Base-by-base conservation (phyloP, 2,797 vertebrate genomes). In the Nannoperca australis region DNA sequence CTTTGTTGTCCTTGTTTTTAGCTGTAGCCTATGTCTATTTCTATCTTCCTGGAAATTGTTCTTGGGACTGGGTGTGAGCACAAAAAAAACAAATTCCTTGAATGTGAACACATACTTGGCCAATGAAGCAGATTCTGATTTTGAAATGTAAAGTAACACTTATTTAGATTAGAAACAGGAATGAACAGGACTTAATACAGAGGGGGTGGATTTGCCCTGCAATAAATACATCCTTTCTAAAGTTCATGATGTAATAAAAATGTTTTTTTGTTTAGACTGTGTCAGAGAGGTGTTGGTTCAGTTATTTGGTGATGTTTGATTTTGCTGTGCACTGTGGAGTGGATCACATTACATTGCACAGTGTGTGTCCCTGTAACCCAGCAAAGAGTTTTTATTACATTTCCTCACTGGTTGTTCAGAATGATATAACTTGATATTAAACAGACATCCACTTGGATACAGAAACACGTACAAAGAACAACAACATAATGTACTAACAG, bases 371-470 rank as follows among this genome's bases (percentile, higher is more conserved):
- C 6, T 34, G 18, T 11, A 69, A 55, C 53, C 38, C 17, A 44
- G 53, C 32, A 40, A 54, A 44, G 38, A 45, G 9, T 58, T 22
- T 58, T 70, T 42, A 32, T 70, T 44, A 6, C 10, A 62, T 44
- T 62, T 62, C 44, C 17, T 18, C 61, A 5, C 14, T 51, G 63
- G 22, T 36, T 51, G 17, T 18, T 47, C 42, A 45, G 24, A 45
- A 45, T 45, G 4, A 20, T 20, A 50, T 38, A 60, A 70, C 32
- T 40, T 70, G 44, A 70, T 60, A 70, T 60, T 30, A 30, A 30
- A 30, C 30, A 30, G 2, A 30, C 30, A 30, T 32, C 30, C 30
- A 32, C 30, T 32, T 32, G 30, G 30, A 32, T 32, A 32, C 30
- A 32, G 30, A 32, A 32, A 32, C 30, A 32, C 3, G 30, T 5